Base-by-base conservation (phyloP, 1,140 invertebrate genomes). In the Drosophila novamexicana region DNA sequence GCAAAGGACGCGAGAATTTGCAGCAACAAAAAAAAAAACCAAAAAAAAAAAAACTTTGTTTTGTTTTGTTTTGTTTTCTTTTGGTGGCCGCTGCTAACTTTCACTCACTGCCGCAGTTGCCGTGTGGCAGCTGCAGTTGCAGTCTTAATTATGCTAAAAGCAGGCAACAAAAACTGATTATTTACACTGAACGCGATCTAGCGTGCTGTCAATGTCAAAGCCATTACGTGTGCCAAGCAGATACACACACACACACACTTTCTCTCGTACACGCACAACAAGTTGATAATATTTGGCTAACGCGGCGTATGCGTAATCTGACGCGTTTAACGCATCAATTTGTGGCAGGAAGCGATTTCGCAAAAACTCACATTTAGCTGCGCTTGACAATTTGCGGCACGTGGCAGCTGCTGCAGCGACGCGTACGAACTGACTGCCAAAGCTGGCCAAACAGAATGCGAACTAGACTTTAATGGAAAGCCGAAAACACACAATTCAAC, bases 131-230 rank as follows among this genome's bases (percentile, higher is more conserved):
- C 14, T 32, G 34, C 29, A 14, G 10, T 14, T 10, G 16, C 29
- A 16, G 10, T 18, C 74, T 85, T 86, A 86, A 85, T 86, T 85
- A 86, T 85, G 78, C 82, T 81, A 75, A 85, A 78, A 81, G 75
- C 70, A 67, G 69, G 65, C 75, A 64, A 50, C 73, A 80, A 77
- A 62, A 69, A 84, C 75, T 79, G 75, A 83, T 77, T 83, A 82
- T 82, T 81, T 82, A 79, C 80, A 79, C 76, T 45, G 44, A 12
- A 64, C 52, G 22, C 36, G 40, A 14, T 53, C 54, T 61, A 42
- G 50, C n/a, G n/a, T 34, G 45, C 39, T 75, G 67, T 64, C 81
- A 84, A 83, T 84, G 81, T 80, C 81, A 83, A 76, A 80, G 81
- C 64, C 73, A 76, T 76, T 57, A 71, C 82, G 34, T 75, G 69